Evolutionary conservation across 2,888 invertebrate genomes (phyloP).

Genomic region (Acleris emargana): DNA sequence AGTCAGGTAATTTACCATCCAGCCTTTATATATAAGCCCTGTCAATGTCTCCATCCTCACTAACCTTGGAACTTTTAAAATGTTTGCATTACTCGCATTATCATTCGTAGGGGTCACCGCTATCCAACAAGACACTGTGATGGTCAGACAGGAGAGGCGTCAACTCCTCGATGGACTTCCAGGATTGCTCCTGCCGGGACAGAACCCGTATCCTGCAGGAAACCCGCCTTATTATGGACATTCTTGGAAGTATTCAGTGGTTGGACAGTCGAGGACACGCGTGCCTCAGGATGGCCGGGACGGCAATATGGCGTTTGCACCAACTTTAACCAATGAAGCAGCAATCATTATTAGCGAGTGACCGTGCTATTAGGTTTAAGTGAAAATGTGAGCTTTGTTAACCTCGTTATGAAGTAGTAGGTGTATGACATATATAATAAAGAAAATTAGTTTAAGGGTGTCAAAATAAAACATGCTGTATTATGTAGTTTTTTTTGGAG

Average conservation of each 20-base stretch:
- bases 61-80: neutral
- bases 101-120: neutral
- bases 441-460: neutral
- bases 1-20: too few species aligned
- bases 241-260: neutral
- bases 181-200: neutral
- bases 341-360: neutral
- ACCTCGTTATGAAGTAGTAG: neutral
- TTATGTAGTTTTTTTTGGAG: neutral
- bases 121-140: neutral
- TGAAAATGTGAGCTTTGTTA: neutral
- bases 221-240: conserved; percentile 28
- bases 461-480: neutral
- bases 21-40: conserved; percentile 3
- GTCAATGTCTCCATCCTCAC: neutral
- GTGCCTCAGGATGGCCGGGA: too few species aligned
- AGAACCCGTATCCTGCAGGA: conserved; percentile 10
- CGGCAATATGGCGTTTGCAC: too few species aligned
- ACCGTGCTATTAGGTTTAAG: neutral
- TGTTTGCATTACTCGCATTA: neutral
- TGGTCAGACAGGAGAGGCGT: neutral
- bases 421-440: too few species aligned
- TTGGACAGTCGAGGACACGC: too few species aligned
- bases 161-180: conserved; percentile 4
- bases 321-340: too few species aligned